A percentile compares a stretch with the other conserved stretches of the same genome.
phyloP scores from a whole-genome alignment of 1,140 invertebrate species.

The Neotoxoptera formosana region DNA sequence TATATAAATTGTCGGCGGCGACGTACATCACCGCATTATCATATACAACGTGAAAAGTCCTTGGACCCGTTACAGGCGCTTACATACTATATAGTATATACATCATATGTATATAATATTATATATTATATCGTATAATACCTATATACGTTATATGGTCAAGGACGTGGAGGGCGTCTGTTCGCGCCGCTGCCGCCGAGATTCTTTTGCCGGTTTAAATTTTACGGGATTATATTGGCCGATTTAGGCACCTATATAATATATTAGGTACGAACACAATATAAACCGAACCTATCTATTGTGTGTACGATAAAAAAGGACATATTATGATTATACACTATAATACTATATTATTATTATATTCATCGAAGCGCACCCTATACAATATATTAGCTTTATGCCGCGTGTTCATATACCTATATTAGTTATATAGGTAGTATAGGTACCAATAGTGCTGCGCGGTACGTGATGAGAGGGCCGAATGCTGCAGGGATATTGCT shows the following conservation, averaged over 20 bases:
- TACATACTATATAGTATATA: not conserved
- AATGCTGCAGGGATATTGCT: not conserved
- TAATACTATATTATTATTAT: not conserved
- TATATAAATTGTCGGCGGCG: not conserved
- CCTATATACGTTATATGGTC: conserved; percentile 22
- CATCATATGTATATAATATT: no score
- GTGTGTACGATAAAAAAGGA: not conserved
- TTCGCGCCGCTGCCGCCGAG: not conserved
- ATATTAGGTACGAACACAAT: not conserved
- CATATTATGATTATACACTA: not conserved
- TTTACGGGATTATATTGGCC: conserved; percentile 19
- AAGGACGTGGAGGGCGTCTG: not conserved
- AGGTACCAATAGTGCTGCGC: not conserved
- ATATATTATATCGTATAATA: not conserved
- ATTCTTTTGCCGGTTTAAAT: not conserved
- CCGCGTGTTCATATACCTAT: no score
- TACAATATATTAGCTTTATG: no score
- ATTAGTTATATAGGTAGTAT: not conserved
- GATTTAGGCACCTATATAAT: not conserved
- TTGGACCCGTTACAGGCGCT: conserved; percentile 16
- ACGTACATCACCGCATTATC: not conserved
- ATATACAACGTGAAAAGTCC: not conserved
- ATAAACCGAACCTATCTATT: not conserved
- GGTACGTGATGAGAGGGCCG: no score
- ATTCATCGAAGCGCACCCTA: not conserved